Evolutionary conservation across 2,113 vertebrate species (phyloP).

Genomic region (Cebidichthys violaceus): DNA sequence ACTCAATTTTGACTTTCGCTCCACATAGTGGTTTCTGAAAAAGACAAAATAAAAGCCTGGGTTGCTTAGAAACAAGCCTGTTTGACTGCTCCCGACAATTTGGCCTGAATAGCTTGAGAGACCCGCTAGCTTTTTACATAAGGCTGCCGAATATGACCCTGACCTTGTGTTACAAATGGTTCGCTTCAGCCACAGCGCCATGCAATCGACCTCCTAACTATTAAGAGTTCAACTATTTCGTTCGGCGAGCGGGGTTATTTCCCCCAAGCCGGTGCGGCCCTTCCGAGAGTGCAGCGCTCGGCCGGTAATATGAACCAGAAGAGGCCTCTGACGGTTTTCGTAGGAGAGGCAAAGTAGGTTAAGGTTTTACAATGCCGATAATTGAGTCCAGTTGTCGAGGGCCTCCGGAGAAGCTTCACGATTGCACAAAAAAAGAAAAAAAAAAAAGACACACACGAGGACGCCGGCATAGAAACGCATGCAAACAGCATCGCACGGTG

Average conservation of each 20-base stretch:
- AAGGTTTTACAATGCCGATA: conserved; percentile 56
- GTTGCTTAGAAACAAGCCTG: conserved; percentile 66
- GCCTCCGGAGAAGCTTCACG: conserved; percentile 42
- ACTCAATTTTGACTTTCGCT: not conserved
- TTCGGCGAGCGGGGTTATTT: conserved; percentile 19
- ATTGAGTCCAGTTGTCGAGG: conserved; percentile 68
- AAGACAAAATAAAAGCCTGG: conserved; percentile 37
- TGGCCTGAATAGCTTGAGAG: conserved; percentile 42
- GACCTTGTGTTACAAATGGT: conserved; percentile 37
- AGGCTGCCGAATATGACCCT: conserved; percentile 22
- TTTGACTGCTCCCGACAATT: conserved; percentile 40
- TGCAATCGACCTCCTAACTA: conserved; percentile 25
- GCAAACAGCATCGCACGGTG: conserved; percentile 13
- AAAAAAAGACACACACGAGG: conserved; percentile 41
- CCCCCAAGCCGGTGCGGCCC: not conserved
- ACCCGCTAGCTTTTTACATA: conserved; percentile 49
- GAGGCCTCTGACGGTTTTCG: conserved; percentile 53
- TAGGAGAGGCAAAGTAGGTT: conserved; percentile 63
- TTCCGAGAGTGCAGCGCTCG: not conserved
- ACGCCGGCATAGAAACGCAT: conserved; percentile 26
- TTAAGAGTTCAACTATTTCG: conserved; percentile 21
- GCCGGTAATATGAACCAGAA: conserved; percentile 22
- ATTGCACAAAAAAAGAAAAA: conserved; percentile 39
- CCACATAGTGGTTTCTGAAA: not conserved
- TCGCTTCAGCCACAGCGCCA: not conserved